phyloP scores from a whole-genome alignment of 2,888 invertebrate species.

The Acanthosepion esculentum region DNA sequence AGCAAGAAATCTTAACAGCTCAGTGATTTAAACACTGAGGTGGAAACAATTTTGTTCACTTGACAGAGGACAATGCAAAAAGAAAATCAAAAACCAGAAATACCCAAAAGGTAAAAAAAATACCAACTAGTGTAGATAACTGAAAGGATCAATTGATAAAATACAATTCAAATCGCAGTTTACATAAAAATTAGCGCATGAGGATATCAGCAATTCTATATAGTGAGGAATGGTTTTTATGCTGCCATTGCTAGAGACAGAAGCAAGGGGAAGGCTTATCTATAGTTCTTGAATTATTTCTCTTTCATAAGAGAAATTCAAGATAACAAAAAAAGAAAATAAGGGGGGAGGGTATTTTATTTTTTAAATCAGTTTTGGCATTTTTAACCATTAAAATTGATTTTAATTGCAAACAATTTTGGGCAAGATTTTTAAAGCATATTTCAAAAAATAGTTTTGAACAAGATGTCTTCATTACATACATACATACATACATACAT shows the following conservation, averaged over 20 bases:
- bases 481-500: no score
- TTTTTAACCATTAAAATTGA: conserved; percentile 6
- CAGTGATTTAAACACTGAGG: background rate
- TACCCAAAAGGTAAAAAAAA: background rate
- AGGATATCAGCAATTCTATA: background rate
- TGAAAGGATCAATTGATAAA: no score
- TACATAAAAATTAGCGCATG: background rate
- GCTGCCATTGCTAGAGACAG: background rate
- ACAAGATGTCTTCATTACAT: background rate
- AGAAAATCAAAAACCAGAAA: background rate
- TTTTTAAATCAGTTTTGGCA: background rate
- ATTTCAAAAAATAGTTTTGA: conserved; percentile 8
- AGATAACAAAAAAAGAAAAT: background rate
- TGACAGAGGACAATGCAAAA: background rate
- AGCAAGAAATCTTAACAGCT: background rate
- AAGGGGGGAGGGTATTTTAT: background rate
- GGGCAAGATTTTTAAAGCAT: conserved; percentile 15
- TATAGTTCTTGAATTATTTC: background rate
- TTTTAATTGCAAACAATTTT: background rate
- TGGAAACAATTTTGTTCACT: background rate
- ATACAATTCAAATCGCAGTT: no score
- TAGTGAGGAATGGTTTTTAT: background rate
- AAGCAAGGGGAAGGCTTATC: background rate
- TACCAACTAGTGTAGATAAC: no score
- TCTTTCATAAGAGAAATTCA: background rate